Conservation (phyloP, 2,888 invertebrate genomes). For the Cancer borealis region DNA sequence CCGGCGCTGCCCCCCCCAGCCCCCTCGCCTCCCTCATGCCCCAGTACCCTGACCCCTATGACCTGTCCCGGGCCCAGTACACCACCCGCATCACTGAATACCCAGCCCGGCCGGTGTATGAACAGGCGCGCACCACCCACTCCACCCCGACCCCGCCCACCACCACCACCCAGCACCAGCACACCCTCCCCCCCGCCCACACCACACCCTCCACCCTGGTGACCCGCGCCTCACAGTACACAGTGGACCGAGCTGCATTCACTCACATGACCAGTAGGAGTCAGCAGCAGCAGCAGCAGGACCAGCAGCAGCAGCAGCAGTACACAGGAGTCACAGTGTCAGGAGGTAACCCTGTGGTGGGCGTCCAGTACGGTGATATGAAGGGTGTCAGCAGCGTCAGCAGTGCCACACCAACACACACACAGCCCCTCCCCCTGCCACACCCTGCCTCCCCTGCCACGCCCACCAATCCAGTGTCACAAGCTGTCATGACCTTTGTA, state of each 20-base stretch:
- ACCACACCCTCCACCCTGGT: constrained; percentile 45
- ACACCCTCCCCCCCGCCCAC: constrained; percentile 61
- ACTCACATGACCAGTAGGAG: constrained; percentile 25
- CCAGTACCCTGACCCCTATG: constrained; percentile 74
- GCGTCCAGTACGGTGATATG: constrained; percentile 56
- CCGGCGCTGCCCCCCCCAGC: constrained; percentile 58
- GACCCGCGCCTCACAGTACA: constrained; percentile 65
- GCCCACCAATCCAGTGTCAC: constrained; percentile 48
- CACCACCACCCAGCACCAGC: constrained; percentile 66
- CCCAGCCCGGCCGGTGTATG: constrained; percentile 63
- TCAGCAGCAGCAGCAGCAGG: constrained; percentile 52
- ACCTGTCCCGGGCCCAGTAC: constrained; percentile 72
- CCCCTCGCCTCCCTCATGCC: constrained; percentile 68
- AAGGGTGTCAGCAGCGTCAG: constrained; percentile 35
- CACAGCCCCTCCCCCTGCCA: constrained; percentile 55
- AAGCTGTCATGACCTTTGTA: constrained; percentile 65
- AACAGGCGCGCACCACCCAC: constrained; percentile 64
- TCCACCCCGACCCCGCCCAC: constrained; percentile 48
- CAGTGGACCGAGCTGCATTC: constrained; percentile 63
- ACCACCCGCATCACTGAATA: constrained; percentile 68
- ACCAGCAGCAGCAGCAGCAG: constrained; percentile 49
- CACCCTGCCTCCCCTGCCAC: constrained; percentile 55
- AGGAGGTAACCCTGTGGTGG: constrained; percentile 14
- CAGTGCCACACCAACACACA: constrained; percentile 40
- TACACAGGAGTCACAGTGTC: constrained; percentile 53